phyloP scores from a whole-genome alignment of 2,113 vertebrate species.

The Phyllostomus hastatus region DNA sequence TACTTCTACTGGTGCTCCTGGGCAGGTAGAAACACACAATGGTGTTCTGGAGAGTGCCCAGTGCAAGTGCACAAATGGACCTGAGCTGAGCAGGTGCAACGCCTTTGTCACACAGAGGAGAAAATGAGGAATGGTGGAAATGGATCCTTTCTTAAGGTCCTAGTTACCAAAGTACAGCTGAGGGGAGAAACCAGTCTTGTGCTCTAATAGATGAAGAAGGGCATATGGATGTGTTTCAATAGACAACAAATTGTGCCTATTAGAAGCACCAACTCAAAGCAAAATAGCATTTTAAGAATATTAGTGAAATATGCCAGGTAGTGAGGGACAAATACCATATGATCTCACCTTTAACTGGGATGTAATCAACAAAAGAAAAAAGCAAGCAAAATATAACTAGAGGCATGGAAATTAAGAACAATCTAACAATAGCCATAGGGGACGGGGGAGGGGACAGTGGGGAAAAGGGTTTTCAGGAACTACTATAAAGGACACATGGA shows the following conservation, averaged over 20 bases:
- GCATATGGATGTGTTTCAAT: neutral
- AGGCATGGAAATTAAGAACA: too few species aligned
- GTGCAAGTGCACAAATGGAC: neutral
- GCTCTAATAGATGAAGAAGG: neutral
- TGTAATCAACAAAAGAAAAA: too few species aligned
- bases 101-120: neutral
- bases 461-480: too few species aligned
- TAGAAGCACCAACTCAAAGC: neutral
- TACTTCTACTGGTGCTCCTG: neutral
- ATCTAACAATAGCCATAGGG: too few species aligned
- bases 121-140: neutral
- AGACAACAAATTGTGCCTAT: neutral
- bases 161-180: neutral
- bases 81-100: neutral
- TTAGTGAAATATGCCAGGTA: too few species aligned
- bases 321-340: too few species aligned
- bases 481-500: too few species aligned
- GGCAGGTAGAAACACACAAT: neutral
- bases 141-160: neutral
- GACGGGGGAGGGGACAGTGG: too few species aligned
- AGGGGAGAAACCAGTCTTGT: neutral
- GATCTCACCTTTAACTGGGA: too few species aligned
- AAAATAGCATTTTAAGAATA: neutral
- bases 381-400: too few species aligned
- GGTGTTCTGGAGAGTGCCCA: neutral